Percentiles rank a stretch among this genome's conserved stretches.
phyloP scores from a whole-genome alignment of 2,797 vertebrate genomes.

The Pteropus rufus region DNA sequence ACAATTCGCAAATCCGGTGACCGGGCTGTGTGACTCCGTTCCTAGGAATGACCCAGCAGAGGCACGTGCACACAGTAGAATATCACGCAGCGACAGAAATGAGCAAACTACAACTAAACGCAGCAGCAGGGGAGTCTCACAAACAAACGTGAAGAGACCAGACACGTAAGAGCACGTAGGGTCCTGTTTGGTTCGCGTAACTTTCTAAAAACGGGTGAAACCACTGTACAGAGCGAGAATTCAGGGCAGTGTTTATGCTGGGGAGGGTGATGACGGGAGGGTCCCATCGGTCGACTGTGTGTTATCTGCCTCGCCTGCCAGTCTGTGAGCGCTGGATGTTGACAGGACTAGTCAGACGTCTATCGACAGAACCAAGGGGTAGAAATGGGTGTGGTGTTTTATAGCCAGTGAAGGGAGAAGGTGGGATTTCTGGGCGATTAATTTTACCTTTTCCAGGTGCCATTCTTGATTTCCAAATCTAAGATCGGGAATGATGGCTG shows the following conservation, averaged over 20 bases:
- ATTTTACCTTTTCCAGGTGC: background rate
- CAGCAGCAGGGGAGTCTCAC: accelerated
- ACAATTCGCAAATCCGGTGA: accelerated
- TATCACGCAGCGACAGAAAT: accelerated
- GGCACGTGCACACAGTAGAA: accelerated
- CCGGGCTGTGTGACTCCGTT: accelerated
- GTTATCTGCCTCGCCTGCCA: background rate
- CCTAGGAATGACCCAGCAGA: background rate
- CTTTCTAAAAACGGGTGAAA: background rate
- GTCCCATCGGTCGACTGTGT: accelerated
- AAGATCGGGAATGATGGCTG: accelerated
- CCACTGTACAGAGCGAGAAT: background rate
- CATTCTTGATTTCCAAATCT: background rate
- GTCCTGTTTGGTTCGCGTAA: background rate
- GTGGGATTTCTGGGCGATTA: accelerated
- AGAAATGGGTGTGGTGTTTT: accelerated
- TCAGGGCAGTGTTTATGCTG: too few species aligned
- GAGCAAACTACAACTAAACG: accelerated
- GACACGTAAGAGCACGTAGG: accelerated
- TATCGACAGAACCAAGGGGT: background rate
- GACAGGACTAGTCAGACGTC: background rate
- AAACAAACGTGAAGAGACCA: background rate
- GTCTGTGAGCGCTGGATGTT: accelerated
- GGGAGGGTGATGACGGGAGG: too few species aligned
- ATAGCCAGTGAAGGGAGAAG: background rate